Evolutionary conservation across 37 sponge, comb jelly and placozoan genomes (phyloP).

Genomic region (Axinella damicornis): DNA sequence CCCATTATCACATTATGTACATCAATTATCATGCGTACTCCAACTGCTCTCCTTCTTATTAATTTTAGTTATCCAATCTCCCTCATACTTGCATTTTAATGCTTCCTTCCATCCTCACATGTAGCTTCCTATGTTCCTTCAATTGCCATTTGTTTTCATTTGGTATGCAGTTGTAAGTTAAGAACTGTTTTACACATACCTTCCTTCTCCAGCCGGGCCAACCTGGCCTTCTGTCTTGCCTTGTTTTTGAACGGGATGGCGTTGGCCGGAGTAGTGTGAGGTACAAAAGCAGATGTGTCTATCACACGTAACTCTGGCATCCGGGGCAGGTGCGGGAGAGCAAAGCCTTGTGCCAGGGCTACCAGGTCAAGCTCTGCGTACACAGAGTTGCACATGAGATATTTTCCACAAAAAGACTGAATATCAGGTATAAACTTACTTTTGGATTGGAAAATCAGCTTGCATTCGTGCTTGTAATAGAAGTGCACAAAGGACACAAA

Average conservation of each 20-base stretch:
- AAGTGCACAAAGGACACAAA: constrained; percentile 97
- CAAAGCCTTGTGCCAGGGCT: constrained; percentile 83
- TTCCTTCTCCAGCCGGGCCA: neutral
- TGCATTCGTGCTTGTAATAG: constrained; percentile 95
- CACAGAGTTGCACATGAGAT: too few species aligned
- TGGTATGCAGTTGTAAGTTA: neutral
- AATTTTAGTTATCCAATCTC: too few species aligned
- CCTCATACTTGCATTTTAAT: too few species aligned
- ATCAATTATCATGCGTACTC: too few species aligned
- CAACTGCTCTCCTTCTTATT: too few species aligned
- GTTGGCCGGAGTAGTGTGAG: constrained; percentile 11
- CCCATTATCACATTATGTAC: too few species aligned
- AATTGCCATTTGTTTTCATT: too few species aligned
- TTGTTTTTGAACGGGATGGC: constrained; percentile 65
- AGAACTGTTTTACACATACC: neutral
- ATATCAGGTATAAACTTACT: constrained; percentile 26
- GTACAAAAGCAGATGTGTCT: constrained; percentile 40
- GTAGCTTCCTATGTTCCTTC: too few species aligned
- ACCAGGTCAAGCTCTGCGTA: constrained; percentile 82
- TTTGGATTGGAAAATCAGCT: constrained; percentile 88
- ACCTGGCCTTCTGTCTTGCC: constrained; percentile 66
- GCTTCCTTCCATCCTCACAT: too few species aligned
- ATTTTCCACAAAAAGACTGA: too few species aligned
- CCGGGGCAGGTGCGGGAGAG: constrained; percentile 84
- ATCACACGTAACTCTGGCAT: constrained; percentile 92